Evolutionary conservation across 2,113 vertebrate genomes (phyloP), one percentile per base, ranked within the genome.

Genomic region (Sigmodon hispidus): DNA sequence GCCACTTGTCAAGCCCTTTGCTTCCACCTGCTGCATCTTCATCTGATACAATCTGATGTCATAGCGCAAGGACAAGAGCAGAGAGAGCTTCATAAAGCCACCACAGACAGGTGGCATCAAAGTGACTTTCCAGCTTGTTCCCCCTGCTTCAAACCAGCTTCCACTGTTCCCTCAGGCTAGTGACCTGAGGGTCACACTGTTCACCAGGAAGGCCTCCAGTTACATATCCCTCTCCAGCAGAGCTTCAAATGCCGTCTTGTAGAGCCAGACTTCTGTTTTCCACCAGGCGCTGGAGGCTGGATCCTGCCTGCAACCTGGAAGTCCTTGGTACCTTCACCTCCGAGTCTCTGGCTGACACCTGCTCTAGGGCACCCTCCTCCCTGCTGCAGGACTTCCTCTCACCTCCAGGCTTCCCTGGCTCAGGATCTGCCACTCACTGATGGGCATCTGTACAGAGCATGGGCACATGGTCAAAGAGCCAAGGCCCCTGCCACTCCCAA

Each of bases 141-240:
- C 80, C 72, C 21, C 61, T 52, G 48, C 59, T 84, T 94, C 86
- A 91, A 83, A 90, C 84, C 21, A 7, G 59, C 89, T 94, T 90
- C 94, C 86, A 76, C 94, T 10, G 34, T 22, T 26, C 0, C 59
- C 63, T 67, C 48, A 2, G 0, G 3, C 43, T 70, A 7, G 12
- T 72, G 50, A 55, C 48, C 26, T 26, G 1, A 59, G 34, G 87
- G 87, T 22, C 13, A 40, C 48, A 1, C 17, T 70, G 13, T 69
- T 75, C 50, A 45, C 34, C 40, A 48, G 67, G 87, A 59, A 92
- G 48, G 72, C 10, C 26, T 52, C 17, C 7, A 50, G 45, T 73
- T 45, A 0, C 50, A 24, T 6, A 45, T 72, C 31, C 12, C 36
- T 89, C n/a, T 69, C 26, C 13, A 10, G 29, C 43, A 55, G 40